These are phyloP conservation scores for Drosophila mercatorum DNA, from an alignment of 2,888 invertebrate genomes.

Conservation along the genomic window DNA sequence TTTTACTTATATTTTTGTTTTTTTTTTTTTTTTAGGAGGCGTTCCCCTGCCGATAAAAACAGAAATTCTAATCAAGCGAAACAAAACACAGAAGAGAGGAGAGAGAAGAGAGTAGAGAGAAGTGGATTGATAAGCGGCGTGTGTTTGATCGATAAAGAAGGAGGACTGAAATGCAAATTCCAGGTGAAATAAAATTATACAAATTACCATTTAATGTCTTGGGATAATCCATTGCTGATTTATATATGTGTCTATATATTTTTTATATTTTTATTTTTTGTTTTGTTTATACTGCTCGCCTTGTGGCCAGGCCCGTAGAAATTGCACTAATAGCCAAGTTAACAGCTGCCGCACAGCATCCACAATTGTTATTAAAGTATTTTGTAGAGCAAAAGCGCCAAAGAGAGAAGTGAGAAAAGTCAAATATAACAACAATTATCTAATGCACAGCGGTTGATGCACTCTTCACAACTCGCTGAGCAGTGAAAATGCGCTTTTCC, in stretches of 20 bases:
- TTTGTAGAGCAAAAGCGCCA: constrained; percentile 1
- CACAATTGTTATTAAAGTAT: constrained; percentile 35
- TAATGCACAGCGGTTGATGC: constrained; percentile 82
- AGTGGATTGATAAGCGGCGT: constrained; percentile 40
- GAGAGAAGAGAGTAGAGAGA: neutral
- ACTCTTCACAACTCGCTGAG: constrained; percentile 82
- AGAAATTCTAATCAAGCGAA: constrained; percentile 5
- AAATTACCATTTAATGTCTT: constrained; percentile 80
- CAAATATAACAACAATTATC: constrained; percentile 59
- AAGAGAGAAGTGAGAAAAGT: constrained; percentile 14
- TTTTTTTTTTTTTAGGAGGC: constrained; percentile 54
- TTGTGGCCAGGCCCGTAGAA: constrained; percentile 35
- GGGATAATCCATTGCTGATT: constrained; percentile 77
- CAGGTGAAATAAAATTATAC: constrained; percentile 44
- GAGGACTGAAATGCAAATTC: constrained; percentile 37
- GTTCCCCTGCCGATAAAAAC: constrained; percentile 34
- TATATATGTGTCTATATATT: neutral
- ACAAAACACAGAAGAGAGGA: neutral
- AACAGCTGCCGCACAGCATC: constrained; percentile 41
- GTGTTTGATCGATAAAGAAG: constrained; percentile 79
- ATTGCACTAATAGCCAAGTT: constrained; percentile 64
- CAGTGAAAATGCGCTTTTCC: constrained; percentile 75
- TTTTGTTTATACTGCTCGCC: constrained; percentile 10
- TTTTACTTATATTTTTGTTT: neutral
- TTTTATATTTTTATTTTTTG: constrained; percentile 2